Percentiles rank a stretch among this genome's conserved stretches.
phyloP scores from a whole-genome alignment of 23 tunicate species.

The Trididemnum miniatum region DNA sequence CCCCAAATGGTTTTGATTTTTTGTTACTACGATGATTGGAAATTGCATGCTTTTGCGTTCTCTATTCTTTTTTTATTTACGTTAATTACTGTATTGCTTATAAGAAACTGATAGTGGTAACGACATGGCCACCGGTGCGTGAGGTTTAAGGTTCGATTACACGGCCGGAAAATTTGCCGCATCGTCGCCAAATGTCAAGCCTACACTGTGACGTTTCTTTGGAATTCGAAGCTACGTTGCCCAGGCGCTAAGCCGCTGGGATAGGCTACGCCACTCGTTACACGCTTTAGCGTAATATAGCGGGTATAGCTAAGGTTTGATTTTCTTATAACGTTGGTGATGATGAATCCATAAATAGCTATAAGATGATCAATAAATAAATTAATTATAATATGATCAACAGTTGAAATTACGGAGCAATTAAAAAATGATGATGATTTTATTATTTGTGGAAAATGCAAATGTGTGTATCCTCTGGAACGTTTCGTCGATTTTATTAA shows the following conservation, averaged over 20 bases:
- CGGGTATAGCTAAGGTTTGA: neutral
- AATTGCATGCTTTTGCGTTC: too few species aligned
- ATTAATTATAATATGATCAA: too few species aligned
- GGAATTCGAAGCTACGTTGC: neutral
- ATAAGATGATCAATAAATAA: too few species aligned
- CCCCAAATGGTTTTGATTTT: too few species aligned
- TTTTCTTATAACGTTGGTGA: too few species aligned
- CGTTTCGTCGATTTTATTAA: neutral
- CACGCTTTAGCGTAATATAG: neutral
- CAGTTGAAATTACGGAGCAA: too few species aligned
- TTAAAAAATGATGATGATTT: neutral
- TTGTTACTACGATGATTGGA: too few species aligned
- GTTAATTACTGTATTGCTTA: too few species aligned
- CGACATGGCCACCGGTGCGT: neutral
- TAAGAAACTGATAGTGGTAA: too few species aligned
- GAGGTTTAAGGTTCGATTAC: neutral
- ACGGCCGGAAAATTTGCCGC: neutral
- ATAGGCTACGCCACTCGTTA: neutral
- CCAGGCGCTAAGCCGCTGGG: neutral
- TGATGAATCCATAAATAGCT: too few species aligned
- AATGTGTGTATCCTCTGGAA: neutral
- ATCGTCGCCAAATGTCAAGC: neutral
- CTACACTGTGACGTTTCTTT: neutral
- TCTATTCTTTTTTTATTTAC: too few species aligned
- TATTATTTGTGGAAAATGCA: conserved; percentile 21